A percentile compares a stretch with the other conserved stretches of the same genome.
phyloP scores from a whole-genome alignment of 1,140 invertebrate genomes.

The Brachionus asplanchnoidis region DNA sequence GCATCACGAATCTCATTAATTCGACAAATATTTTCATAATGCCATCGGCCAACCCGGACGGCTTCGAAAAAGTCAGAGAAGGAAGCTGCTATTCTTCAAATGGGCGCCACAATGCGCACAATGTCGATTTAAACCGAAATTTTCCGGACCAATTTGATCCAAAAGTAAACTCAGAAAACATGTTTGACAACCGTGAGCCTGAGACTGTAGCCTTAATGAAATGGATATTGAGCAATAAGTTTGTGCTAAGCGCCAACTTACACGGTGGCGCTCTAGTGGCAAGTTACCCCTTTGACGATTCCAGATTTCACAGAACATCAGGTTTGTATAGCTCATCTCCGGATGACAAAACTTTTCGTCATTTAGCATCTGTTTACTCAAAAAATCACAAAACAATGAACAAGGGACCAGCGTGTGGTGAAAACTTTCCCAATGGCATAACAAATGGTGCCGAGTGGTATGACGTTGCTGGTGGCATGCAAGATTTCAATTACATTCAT shows the following conservation, averaged over 20 bases:
- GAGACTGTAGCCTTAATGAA: constrained; percentile 86
- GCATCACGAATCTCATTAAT: constrained; percentile 47
- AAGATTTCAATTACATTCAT: constrained; percentile 96
- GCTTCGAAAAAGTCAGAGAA: constrained; percentile 34
- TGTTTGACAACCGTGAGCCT: constrained; percentile 72
- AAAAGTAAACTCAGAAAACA: constrained; percentile 62
- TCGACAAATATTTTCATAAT: constrained; percentile 76
- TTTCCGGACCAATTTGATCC: constrained; percentile 72
- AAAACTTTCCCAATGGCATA: constrained; percentile 20
- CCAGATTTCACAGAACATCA: background rate
- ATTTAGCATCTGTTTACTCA: constrained; percentile 13
- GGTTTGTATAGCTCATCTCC: background rate
- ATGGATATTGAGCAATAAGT: constrained; percentile 81
- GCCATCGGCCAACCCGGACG: constrained; percentile 81
- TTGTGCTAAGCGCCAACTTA: constrained; percentile 91
- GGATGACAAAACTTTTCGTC: constrained; percentile 19
- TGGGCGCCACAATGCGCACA: constrained; percentile 69
- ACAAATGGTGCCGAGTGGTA: constrained; percentile 42
- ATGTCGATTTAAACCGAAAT: constrained; percentile 87
- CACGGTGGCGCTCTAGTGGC: constrained; percentile 87
- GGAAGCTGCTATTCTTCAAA: background rate
- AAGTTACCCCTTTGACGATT: constrained; percentile 77
- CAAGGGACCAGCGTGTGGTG: background rate
- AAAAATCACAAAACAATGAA: constrained; percentile 27
- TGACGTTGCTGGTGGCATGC: constrained; percentile 69